Evolutionary conservation across 2,113 vertebrate species (phyloP), one percentile per base, ranked within the genome.

Genomic region (Osmerus mordax): DNA sequence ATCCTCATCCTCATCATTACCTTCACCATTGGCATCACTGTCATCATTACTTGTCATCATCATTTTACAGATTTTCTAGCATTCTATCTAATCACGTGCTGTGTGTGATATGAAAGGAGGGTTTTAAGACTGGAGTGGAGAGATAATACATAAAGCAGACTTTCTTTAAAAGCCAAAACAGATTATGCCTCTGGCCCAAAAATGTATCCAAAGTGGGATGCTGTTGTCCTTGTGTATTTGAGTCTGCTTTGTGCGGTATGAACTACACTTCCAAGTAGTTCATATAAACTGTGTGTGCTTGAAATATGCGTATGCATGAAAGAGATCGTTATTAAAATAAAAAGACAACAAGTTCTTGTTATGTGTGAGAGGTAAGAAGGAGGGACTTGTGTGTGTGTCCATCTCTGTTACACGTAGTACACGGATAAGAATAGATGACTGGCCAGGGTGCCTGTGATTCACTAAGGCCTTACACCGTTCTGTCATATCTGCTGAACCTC

Each of bases 361-460:
- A 36, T 61, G 65, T 74, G 64, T 19, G 65, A 3, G 51, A 68
- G 52, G 55, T 21, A 41, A 18, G 64, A 11, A 41, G 18, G 36
- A 21, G 64, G 4, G 13, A 62, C 13, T 23, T 7, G 25, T 67
- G 21, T 13, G 16, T 67, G 51, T 54, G 28, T 32, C 13, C 54
- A 56, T 56, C 8, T n/a, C n/a, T 29, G 16, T 29, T 32, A 16
- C 14, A 64, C 12, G 28, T 21, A 28, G 36, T 67, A 14, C 4
- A 23, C 9, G 12, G 19, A 47, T 15, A 28, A 41, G 32, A 25
- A 29, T 18, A 32, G 61, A 18, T 75, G 56, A 47, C 41, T 53
- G 6, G 53, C n/a, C 66, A 59, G 67, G 63, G 55, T 59, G 55
- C 21, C 32, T 74, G 58, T 73, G 68, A 83, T 79, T 80, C 71